Conservation (phyloP, 2,113 vertebrate species). For the Microtus pennsylvanicus region DNA sequence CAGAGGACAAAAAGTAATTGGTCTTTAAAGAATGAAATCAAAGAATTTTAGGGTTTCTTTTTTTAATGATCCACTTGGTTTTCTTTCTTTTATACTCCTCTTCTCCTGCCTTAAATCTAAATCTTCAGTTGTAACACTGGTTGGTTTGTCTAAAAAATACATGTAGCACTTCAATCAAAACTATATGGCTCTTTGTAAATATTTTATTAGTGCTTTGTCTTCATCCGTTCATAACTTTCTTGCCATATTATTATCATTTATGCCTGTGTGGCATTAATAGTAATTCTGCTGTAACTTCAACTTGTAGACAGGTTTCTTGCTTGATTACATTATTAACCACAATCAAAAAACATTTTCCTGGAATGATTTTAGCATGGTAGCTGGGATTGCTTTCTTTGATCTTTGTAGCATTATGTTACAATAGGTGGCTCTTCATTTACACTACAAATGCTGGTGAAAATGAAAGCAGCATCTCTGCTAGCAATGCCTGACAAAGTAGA, state of each 20-base stretch:
- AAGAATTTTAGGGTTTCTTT: slow-evolving; percentile 79
- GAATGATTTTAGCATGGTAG: slow-evolving; percentile 89
- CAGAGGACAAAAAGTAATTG: slow-evolving; percentile 90
- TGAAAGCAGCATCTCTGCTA: slow-evolving; percentile 83
- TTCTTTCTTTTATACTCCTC: slow-evolving; percentile 75
- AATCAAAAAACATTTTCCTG: slow-evolving; percentile 89
- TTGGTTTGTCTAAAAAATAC: slow-evolving; percentile 78
- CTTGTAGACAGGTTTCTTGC: slow-evolving; percentile 85
- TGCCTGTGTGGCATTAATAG: slow-evolving; percentile 79
- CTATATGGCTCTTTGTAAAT: slow-evolving; percentile 81
- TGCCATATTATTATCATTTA: slow-evolving; percentile 71
- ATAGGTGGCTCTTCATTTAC: slow-evolving; percentile 90
- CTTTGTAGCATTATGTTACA: slow-evolving; percentile 87
- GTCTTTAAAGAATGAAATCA: slow-evolving; percentile 91
- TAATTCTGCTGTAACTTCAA: slow-evolving; percentile 83
- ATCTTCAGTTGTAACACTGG: slow-evolving; percentile 54
- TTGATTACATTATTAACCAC: slow-evolving; percentile 92
- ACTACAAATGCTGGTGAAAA: slow-evolving; percentile 89
- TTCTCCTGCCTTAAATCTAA: slow-evolving; percentile 70
- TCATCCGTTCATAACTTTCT: slow-evolving; percentile 78
- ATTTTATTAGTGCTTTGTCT: slow-evolving; percentile 83
- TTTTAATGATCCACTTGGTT: slow-evolving; percentile 82
- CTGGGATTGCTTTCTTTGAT: slow-evolving; percentile 89
- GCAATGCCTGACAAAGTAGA: slow-evolving; percentile 85
- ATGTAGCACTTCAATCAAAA: slow-evolving; percentile 83